Evolutionary conservation across 2,797 vertebrate genomes (phyloP).

Genomic region (Hyperoplus lanceolatus): DNA sequence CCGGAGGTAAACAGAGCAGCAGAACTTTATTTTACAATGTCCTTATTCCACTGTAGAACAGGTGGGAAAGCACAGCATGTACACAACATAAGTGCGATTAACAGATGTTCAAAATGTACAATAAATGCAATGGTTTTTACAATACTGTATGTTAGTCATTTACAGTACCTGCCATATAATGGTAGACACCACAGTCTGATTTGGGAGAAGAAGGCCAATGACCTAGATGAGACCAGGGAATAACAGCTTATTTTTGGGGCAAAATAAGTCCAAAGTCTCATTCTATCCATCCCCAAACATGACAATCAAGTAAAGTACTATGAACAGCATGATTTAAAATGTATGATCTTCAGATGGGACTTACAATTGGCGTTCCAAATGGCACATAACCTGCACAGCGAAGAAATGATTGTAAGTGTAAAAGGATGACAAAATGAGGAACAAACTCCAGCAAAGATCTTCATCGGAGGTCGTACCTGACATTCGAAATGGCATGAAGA

Average conservation of each 20-base stretch:
- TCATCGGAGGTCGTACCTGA: slow-evolving; percentile 90
- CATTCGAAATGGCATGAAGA: slow-evolving; percentile 99
- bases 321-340: slow-evolving; percentile 40
- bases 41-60: background rate
- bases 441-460: slow-evolving; percentile 71
- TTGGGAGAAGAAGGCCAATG: slow-evolving; percentile 96
- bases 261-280: slow-evolving; percentile 77
- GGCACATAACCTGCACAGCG: slow-evolving; percentile 93
- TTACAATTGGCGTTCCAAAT: slow-evolving; percentile 98
- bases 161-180: slow-evolving; percentile 96
- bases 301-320: slow-evolving; percentile 46
- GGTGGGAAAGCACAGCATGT: slow-evolving; percentile 6
- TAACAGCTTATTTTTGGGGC: slow-evolving; percentile 72
- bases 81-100: slow-evolving; percentile 7
- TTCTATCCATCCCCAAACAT: slow-evolving; percentile 65
- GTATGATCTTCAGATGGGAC: slow-evolving; percentile 77
- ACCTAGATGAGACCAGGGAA: slow-evolving; percentile 88
- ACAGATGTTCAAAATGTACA: slow-evolving; percentile 47
- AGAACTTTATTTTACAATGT: slow-evolving; percentile 14
- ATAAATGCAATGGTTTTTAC: slow-evolving; percentile 55
- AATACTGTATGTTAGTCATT: slow-evolving; percentile 19
- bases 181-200: slow-evolving; percentile 95
- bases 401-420: slow-evolving; percentile 58
- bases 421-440: slow-evolving; percentile 53
- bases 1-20: slow-evolving; percentile 17